phyloP scores from a whole-genome alignment of 2,797 vertebrate species.

The Pitangus sulphuratus region DNA sequence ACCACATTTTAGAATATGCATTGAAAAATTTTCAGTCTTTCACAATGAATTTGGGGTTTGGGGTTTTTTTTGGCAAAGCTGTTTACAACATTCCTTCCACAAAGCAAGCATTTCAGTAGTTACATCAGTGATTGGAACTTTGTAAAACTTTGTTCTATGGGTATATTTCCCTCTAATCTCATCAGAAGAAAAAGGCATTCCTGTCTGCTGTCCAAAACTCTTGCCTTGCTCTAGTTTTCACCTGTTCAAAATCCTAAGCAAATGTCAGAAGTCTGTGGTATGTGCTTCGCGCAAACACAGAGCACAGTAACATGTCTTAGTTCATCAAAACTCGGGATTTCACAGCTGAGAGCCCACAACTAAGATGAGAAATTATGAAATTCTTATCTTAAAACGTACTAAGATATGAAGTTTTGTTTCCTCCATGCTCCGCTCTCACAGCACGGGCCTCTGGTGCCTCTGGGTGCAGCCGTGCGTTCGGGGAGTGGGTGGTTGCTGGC shows the following conservation, averaged over 20 bases:
- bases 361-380: background rate
- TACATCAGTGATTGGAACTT: background rate
- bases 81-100: background rate
- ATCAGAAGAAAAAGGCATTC: background rate
- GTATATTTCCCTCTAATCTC: background rate
- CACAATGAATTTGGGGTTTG: background rate
- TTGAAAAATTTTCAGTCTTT: background rate
- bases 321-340: background rate
- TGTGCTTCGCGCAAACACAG: background rate
- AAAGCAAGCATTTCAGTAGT: background rate
- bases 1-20: background rate
- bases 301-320: background rate
- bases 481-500: background rate
- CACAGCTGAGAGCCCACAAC: background rate
- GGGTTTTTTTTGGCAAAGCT: background rate
- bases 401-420: fast-evolving
- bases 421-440: fast-evolving
- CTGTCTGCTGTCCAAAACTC: background rate
- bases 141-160: background rate
- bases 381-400: fast-evolving
- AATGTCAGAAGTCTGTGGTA: background rate
- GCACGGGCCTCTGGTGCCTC: fast-evolving
- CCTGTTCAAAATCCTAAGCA: background rate
- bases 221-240: background rate
- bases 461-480: fast-evolving